A percentile compares a stretch with the other conserved stretches of the same genome.
Evolutionary conservation across 2,888 invertebrate genomes (phyloP).

Genomic region (Hesperia comma): DNA sequence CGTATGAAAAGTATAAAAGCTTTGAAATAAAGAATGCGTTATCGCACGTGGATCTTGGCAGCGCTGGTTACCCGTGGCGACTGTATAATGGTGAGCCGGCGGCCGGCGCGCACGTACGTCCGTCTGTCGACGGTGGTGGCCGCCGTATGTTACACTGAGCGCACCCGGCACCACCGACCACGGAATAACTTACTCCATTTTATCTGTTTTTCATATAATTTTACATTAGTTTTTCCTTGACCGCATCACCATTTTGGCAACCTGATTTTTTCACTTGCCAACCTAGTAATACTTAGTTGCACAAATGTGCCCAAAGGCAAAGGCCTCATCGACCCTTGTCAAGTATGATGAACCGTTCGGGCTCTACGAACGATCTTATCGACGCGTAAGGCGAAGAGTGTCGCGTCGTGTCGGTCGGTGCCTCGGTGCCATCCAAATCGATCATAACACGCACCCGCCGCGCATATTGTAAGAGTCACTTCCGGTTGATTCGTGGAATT

Average conservation of each 20-base stretch:
- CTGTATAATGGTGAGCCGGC: conserved; percentile 67
- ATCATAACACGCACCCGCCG: conserved; percentile 72
- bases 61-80: conserved; percentile 45
- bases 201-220: not conserved
- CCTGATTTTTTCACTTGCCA: too few relatives aligned
- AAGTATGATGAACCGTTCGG: not conserved
- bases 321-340: conserved; percentile 13
- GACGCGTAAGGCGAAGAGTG: conserved; percentile 58
- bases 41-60: conserved; percentile 75
- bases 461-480: conserved; percentile 76
- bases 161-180: too few relatives aligned
- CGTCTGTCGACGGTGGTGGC: conserved; percentile 61
- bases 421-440: conserved; percentile 66
- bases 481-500: conserved; percentile 77
- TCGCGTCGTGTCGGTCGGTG: conserved; percentile 52
- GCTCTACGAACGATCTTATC: conserved; percentile 60
- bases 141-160: conserved; percentile 58
- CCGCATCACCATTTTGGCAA: too few relatives aligned
- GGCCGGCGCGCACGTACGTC: conserved; percentile 59
- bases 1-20: conserved; percentile 40
- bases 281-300: not conserved
- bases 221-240: not conserved
- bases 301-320: not conserved
- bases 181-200: conserved; percentile 49
- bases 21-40: conserved; percentile 45